These are phyloP conservation scores for Paramormyrops hopkinsi DNA, from an alignment of 2,797 vertebrate species.

Conservation along the genomic window DNA sequence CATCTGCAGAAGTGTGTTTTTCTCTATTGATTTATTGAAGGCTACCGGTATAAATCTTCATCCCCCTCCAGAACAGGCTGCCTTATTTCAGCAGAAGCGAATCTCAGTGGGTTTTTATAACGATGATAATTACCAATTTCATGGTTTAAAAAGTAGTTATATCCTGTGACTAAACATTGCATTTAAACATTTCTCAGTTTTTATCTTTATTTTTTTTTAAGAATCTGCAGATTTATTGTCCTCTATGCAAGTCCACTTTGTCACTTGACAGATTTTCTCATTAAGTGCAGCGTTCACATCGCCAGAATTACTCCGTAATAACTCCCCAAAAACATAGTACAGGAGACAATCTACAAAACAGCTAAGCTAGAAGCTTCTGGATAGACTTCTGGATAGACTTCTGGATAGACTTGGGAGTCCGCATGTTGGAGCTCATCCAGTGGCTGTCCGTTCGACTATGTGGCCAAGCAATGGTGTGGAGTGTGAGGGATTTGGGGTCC, in stretches of 20 bases:
- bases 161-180: background rate
- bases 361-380: background rate
- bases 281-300: constrained; percentile 10
- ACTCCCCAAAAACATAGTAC: background rate
- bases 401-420: background rate
- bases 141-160: background rate
- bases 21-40: constrained; percentile 31
- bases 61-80: background rate
- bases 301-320: background rate
- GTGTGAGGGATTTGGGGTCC: background rate
- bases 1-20: constrained; percentile 23
- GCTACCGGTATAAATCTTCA: constrained; percentile 31
- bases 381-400: background rate
- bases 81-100: constrained; percentile 27
- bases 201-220: constrained; percentile 20
- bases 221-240: background rate
- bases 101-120: constrained; percentile 16
- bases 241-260: constrained; percentile 22
- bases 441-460: background rate
- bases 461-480: background rate
- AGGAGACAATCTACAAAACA: background rate
- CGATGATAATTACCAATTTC: background rate
- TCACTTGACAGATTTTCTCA: constrained; percentile 20
- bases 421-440: background rate
- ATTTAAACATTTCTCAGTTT: constrained; percentile 4